Conservation (phyloP, 2,888 invertebrate genomes). For the Cybosia mesomella region DNA sequence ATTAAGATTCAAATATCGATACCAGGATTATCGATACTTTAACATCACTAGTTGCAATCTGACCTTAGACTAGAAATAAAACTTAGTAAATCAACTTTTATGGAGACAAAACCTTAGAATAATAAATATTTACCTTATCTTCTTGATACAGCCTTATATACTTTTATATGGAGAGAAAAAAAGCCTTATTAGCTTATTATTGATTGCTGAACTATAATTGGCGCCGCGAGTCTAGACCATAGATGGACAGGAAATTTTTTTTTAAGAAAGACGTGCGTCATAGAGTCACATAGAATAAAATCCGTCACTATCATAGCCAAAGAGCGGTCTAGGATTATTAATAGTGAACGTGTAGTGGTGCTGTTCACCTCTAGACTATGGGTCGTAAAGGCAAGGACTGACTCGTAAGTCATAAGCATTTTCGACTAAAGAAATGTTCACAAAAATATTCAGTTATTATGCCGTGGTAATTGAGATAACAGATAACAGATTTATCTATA, state of each 20-base stretch:
- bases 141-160: background rate
- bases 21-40: background rate
- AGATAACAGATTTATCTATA: no score
- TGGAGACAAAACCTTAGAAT: background rate
- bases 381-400: background rate
- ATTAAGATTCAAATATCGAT: no score
- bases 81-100: constrained; percentile 4
- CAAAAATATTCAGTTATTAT: no score
- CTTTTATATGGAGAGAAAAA: background rate
- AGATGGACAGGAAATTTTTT: constrained; percentile 16
- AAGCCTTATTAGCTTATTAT: constrained; percentile 11
- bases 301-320: background rate
- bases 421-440: background rate
- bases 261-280: constrained; percentile 16
- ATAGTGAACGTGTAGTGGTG: background rate
- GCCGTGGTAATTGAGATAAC: no score
- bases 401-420: no score
- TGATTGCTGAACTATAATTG: constrained; percentile 14
- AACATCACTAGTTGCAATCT: background rate
- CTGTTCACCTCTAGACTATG: background rate
- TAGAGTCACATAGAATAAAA: background rate
- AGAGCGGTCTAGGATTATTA: background rate
- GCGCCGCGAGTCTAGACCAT: constrained; percentile 14
- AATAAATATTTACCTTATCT: constrained; percentile 5
- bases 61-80: background rate